Percentiles rank a stretch among this genome's conserved stretches.
These are phyloP conservation scores for Pterophyllum scalare DNA, from an alignment of 2,113 vertebrate species.

Conservation along the genomic window DNA sequence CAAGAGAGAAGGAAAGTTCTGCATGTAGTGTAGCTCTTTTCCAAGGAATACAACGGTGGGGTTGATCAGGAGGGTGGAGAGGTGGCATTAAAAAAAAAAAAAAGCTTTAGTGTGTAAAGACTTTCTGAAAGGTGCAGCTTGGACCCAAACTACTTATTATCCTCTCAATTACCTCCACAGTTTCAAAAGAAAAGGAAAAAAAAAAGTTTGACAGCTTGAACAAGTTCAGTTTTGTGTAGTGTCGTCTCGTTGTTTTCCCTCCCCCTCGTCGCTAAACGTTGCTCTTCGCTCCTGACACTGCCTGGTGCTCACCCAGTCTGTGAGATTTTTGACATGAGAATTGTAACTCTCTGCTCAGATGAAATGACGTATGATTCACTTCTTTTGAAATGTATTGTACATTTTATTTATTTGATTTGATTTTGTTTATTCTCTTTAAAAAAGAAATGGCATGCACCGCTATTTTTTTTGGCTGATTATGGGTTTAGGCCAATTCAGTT, in stretches of 20 bases:
- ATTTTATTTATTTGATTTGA: slow-evolving; percentile 74
- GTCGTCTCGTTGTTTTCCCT: slow-evolving; percentile 52
- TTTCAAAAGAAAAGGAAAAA: slow-evolving; percentile 12
- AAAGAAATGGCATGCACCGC: slow-evolving; percentile 80
- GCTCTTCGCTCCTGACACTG: slow-evolving; percentile 75
- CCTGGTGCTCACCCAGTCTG: slow-evolving; percentile 81
- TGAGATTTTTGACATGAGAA: slow-evolving; percentile 57
- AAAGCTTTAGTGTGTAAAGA: slow-evolving; percentile 77
- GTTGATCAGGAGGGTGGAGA: slow-evolving; percentile 8
- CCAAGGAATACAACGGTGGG: slow-evolving; percentile 22
- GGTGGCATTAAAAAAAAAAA: slow-evolving; percentile 45
- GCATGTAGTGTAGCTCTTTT: slow-evolving; percentile 69
- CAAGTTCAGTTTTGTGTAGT: slow-evolving; percentile 61
- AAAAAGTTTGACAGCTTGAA: slow-evolving; percentile 61
- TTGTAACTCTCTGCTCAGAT: slow-evolving; percentile 63
- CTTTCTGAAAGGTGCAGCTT: slow-evolving; percentile 70
- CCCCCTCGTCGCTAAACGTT: slow-evolving; percentile 47
- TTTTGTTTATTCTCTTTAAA: slow-evolving; percentile 16
- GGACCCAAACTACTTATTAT: slow-evolving; percentile 71
- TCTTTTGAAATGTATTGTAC: slow-evolving; percentile 69
- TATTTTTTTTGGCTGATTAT: slow-evolving; percentile 50
- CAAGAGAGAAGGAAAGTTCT: slow-evolving; percentile 42
- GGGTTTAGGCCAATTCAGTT: background rate
- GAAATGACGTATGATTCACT: slow-evolving; percentile 64
- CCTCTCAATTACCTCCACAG: slow-evolving; percentile 65